A percentile compares a stretch with the other conserved stretches of the same genome.
These are phyloP conservation scores for Pogoniulus pusillus DNA, from an alignment of 2,797 vertebrate genomes.

Conservation along the genomic window DNA sequence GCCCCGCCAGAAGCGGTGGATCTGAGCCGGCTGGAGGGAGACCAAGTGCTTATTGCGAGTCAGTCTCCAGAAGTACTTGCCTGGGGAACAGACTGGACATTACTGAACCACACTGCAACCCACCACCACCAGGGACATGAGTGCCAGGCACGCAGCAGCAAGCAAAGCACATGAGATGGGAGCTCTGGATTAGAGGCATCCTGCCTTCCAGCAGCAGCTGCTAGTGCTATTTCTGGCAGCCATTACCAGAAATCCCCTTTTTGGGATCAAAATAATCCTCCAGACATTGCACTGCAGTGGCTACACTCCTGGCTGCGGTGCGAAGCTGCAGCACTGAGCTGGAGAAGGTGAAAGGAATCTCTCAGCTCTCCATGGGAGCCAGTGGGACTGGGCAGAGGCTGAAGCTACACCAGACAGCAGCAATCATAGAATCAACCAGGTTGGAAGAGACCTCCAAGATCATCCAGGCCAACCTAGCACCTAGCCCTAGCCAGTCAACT, in stretches of 20 bases:
- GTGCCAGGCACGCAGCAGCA: background rate
- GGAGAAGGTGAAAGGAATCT: background rate
- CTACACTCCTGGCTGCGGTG: fast-evolving
- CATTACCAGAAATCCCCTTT: background rate
- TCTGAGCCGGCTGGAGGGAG: slow-evolving; percentile 90
- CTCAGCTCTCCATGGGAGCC: background rate
- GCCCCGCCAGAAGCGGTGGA: slow-evolving; percentile 96
- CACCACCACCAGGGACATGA: fast-evolving
- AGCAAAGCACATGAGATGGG: background rate
- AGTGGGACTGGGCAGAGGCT: background rate
- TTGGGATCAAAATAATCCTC: background rate
- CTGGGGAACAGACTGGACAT: slow-evolving; percentile 73
- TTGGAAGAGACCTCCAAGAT: too few species aligned
- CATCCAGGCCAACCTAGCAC: too few species aligned
- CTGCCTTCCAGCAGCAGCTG: background rate
- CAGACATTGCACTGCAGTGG: fast-evolving
- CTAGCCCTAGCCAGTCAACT: too few species aligned
- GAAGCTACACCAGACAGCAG: background rate
- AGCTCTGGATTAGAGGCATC: background rate
- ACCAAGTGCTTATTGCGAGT: slow-evolving; percentile 94
- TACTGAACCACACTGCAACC: slow-evolving; percentile 42
- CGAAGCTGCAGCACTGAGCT: fast-evolving
- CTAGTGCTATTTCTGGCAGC: background rate
- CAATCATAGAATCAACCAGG: too few species aligned
- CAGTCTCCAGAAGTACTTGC: slow-evolving; percentile 95